Evolutionary conservation across 2,113 vertebrate species (phyloP).

Genomic region (Myotis davidii): DNA sequence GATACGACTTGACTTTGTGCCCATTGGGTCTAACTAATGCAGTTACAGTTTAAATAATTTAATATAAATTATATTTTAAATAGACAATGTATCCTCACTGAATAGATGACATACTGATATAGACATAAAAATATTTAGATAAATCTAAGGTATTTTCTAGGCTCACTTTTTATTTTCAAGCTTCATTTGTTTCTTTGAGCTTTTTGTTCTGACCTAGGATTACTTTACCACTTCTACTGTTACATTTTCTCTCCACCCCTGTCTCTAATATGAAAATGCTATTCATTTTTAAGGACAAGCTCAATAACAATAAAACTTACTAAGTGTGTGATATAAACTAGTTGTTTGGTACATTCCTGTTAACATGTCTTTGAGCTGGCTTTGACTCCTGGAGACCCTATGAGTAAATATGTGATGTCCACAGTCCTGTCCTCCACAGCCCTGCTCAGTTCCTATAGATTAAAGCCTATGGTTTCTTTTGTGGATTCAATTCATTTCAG

Average conservation of each 20-base stretch:
- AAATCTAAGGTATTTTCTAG: background rate
- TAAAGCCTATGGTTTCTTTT: background rate
- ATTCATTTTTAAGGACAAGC: background rate
- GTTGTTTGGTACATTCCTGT: background rate
- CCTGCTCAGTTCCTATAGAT: background rate
- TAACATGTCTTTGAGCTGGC: background rate
- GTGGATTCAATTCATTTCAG: background rate
- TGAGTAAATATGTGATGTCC: background rate
- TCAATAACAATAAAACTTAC: background rate
- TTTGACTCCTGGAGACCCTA: background rate
- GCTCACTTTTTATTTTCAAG: background rate
- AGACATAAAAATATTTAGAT: background rate
- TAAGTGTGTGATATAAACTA: background rate
- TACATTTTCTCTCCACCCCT: background rate
- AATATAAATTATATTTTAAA: background rate
- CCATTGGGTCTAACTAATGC: background rate
- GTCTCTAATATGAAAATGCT: background rate
- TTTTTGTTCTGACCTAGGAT: background rate
- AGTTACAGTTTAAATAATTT: background rate
- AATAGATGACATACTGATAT: background rate
- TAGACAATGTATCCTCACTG: background rate
- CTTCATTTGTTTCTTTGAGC: background rate
- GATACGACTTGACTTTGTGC: background rate
- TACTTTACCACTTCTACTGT: background rate
- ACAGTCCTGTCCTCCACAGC: background rate